Conservation (phyloP, 2,113 vertebrate genomes). For the Sinocyclocheilus anshuiensis region DNA sequence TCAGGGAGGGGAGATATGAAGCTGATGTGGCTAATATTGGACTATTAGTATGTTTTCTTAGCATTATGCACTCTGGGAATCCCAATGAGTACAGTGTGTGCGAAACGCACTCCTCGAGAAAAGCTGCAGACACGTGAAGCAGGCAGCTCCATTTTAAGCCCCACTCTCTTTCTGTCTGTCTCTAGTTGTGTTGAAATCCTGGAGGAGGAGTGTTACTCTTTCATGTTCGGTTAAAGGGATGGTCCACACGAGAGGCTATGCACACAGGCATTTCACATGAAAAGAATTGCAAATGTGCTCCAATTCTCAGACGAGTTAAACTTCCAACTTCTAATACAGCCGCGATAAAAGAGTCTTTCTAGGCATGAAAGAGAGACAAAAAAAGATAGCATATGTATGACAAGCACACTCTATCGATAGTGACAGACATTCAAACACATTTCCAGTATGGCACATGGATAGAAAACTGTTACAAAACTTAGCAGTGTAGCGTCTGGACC, state of each 20-base stretch:
- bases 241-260: slow-evolving; percentile 39
- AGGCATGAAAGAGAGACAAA: slow-evolving; percentile 19
- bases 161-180: not conserved
- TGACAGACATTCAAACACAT: slow-evolving; percentile 26
- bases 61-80: slow-evolving; percentile 16
- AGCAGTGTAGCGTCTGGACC: no score
- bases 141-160: slow-evolving; percentile 8
- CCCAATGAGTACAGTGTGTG: slow-evolving; percentile 19
- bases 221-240: slow-evolving; percentile 51
- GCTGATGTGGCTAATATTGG: slow-evolving; percentile 23
- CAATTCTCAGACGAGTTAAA: slow-evolving; percentile 40
- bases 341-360: slow-evolving; percentile 13
- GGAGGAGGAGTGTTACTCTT: slow-evolving; percentile 47
- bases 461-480: not conserved
- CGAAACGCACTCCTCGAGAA: not conserved
- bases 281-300: slow-evolving; percentile 51
- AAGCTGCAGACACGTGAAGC: slow-evolving; percentile 6
- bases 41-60: slow-evolving; percentile 27
- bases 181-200: slow-evolving; percentile 44
- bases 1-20: slow-evolving; percentile 12
- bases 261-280: slow-evolving; percentile 45
- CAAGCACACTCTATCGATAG: not conserved
- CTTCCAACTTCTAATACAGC: slow-evolving; percentile 4
- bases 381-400: slow-evolving; percentile 23
- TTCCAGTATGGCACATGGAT: not conserved